These are phyloP conservation scores for Laticauda colubrina DNA, from an alignment of 2,113 vertebrate genomes.

Conservation along the genomic window DNA sequence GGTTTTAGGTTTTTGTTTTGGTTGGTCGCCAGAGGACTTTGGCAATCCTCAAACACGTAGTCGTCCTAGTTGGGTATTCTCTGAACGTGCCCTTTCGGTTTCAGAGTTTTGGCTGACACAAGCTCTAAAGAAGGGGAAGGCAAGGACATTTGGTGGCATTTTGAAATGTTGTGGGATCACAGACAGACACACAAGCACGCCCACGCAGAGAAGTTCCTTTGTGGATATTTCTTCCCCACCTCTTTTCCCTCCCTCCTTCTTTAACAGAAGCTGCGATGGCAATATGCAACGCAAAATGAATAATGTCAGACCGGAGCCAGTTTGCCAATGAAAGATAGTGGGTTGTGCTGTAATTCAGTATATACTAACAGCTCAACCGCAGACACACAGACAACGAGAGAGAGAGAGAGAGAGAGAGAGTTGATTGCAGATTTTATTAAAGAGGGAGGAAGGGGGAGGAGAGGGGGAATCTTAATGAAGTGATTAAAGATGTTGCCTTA, in stretches of 20 bases:
- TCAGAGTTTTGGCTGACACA: neutral
- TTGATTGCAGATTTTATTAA: slow-evolving; percentile 37
- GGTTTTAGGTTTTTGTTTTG: neutral
- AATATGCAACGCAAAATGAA: slow-evolving; percentile 30
- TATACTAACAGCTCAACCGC: slow-evolving; percentile 28
- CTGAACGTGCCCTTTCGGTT: neutral
- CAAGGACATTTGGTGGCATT: neutral
- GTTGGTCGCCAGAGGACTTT: neutral
- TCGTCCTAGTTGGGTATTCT: neutral
- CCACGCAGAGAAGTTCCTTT: neutral
- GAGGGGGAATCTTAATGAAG: slow-evolving; percentile 32
- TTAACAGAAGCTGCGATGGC: slow-evolving; percentile 22
- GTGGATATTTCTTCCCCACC: neutral
- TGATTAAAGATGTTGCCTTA: slow-evolving; percentile 44
- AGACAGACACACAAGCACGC: neutral
- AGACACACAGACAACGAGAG: slow-evolving; percentile 31
- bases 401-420: slow-evolving; percentile 26
- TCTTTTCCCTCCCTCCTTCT: no score
- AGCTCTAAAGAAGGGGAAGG: neutral
- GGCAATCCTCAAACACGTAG: neutral
- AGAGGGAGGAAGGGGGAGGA: slow-evolving; percentile 30
- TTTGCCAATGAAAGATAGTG: slow-evolving; percentile 47
- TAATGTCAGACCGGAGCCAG: slow-evolving; percentile 46
- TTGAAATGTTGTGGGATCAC: neutral
- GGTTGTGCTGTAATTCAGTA: slow-evolving; percentile 41